Percentiles rank a stretch among this genome's conserved stretches.
phyloP scores from a whole-genome alignment of 2,797 vertebrate genomes.

The Hozukius guyotensis region DNA sequence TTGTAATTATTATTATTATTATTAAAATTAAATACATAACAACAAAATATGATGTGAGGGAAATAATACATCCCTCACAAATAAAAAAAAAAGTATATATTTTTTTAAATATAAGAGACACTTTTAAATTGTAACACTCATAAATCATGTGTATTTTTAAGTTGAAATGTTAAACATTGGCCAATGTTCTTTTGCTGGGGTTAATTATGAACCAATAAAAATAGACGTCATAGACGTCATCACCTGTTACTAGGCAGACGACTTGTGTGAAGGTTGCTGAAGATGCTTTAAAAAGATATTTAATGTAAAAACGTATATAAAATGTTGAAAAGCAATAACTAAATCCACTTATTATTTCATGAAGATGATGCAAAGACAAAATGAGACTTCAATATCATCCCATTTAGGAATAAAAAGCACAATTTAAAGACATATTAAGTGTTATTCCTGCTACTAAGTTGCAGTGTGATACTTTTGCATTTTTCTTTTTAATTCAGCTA shows the following conservation, averaged over 20 bases:
- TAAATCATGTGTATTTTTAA: neutral
- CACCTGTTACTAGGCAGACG: slow-evolving; percentile 68
- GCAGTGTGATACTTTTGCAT: neutral
- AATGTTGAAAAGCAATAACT: neutral
- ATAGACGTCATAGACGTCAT: slow-evolving; percentile 18
- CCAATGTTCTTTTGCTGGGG: neutral
- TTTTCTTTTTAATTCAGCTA: too few relatives aligned
- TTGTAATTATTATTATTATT: neutral
- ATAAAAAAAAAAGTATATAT: too few relatives aligned
- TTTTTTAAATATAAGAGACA: neutral
- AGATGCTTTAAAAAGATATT: neutral
- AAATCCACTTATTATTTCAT: neutral
- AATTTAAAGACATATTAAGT: neutral
- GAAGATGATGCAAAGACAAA: neutral
- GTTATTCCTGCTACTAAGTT: neutral
- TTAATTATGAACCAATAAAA: slow-evolving; percentile 36
- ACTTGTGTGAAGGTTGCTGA: neutral
- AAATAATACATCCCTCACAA: neutral
- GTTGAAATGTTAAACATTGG: neutral
- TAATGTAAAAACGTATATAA: neutral
- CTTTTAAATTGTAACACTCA: neutral
- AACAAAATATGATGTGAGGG: neutral
- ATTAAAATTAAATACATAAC: neutral
- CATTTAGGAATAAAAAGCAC: neutral
- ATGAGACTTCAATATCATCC: neutral